These are phyloP conservation scores for Grammomys surdaster DNA, from an alignment of 2,113 vertebrate genomes.

Conservation along the genomic window DNA sequence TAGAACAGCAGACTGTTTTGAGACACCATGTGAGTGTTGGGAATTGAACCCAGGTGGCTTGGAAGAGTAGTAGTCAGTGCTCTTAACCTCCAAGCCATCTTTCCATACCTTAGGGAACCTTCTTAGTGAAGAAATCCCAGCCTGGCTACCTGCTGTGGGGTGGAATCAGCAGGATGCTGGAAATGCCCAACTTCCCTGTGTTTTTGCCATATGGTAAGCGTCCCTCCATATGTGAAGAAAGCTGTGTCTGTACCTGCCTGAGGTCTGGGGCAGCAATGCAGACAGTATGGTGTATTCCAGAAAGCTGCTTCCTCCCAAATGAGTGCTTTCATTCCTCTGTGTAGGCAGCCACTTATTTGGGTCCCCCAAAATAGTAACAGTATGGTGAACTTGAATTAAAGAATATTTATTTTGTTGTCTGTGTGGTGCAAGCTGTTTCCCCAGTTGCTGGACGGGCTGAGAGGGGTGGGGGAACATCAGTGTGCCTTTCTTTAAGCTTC, in stretches of 20 bases:
- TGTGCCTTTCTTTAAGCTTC: neutral
- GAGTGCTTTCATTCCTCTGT: neutral
- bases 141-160: neutral
- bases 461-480: neutral
- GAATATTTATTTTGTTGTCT: slow-evolving; percentile 57
- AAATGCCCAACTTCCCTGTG: neutral
- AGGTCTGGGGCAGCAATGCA: neutral
- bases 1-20: neutral
- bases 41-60: neutral
- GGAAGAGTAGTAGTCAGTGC: neutral
- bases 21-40: neutral
- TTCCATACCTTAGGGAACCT: neutral
- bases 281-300: neutral
- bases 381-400: slow-evolving; percentile 64
- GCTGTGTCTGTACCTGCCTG: neutral
- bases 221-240: neutral
- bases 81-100: neutral
- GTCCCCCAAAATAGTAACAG: slow-evolving; percentile 68
- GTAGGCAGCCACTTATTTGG: slow-evolving; percentile 68
- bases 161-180: neutral
- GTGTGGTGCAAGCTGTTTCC: slow-evolving; percentile 59
- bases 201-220: neutral
- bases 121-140: neutral
- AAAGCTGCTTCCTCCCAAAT: slow-evolving; percentile 9
- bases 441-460: neutral